Evolutionary conservation across 2,113 vertebrate species (phyloP).

Genomic region (Drymodes brunneopygia): DNA sequence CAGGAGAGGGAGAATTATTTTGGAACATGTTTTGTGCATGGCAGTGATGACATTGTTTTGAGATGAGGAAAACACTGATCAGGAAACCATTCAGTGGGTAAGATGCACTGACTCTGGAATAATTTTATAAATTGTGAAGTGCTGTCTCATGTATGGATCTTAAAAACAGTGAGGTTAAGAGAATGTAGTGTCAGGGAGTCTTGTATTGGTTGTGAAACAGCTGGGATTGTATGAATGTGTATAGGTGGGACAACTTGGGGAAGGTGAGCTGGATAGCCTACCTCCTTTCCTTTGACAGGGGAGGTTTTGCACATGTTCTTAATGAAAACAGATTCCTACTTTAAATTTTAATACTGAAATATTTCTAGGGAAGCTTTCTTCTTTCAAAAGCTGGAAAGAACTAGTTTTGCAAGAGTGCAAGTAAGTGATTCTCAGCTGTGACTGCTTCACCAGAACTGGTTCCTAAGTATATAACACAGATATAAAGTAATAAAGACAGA

Average conservation of each 20-base stretch:
- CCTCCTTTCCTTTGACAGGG: neutral
- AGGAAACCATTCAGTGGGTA: neutral
- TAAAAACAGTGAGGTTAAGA: fast-evolving
- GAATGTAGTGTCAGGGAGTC: neutral
- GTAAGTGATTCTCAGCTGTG: neutral
- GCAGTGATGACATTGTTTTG: neutral
- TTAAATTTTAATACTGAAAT: neutral
- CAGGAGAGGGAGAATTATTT: neutral
- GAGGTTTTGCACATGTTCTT: neutral
- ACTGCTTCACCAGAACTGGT: neutral
- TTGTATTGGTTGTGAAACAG: neutral
- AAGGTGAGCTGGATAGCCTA: neutral
- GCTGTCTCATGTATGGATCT: neutral
- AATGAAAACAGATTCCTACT: neutral
- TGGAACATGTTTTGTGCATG: neutral
- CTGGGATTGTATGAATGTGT: neutral
- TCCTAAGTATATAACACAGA: neutral
- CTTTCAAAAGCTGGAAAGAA: neutral
- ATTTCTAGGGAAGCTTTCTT: neutral
- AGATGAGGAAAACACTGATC: neutral
- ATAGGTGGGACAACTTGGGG: neutral
- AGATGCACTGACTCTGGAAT: neutral
- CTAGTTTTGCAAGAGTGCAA: neutral
- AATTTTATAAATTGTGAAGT: neutral
- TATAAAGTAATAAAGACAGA: neutral